Evolutionary conservation across 2,113 vertebrate species (phyloP).

Genomic region (Cryptotis parvus): DNA sequence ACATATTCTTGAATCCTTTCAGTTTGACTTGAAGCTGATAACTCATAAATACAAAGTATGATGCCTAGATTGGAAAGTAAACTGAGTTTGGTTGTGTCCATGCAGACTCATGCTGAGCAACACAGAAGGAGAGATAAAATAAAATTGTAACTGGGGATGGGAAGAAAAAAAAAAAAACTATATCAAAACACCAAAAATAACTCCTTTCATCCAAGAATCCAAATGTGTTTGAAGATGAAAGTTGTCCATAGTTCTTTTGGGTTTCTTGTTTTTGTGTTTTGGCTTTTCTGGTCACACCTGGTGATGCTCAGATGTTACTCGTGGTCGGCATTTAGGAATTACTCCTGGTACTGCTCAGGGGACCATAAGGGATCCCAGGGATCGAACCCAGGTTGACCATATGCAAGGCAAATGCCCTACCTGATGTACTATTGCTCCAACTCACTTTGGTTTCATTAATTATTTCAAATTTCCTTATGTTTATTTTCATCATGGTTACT

Average conservation of each 20-base stretch:
- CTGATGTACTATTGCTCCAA: too few species aligned
- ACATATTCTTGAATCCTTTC: constrained; percentile 3
- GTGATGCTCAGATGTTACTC: too few species aligned
- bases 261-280: too few species aligned
- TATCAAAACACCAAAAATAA: not conserved
- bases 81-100: not conserved
- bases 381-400: too few species aligned
- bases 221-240: not conserved
- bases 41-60: not conserved
- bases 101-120: not conserved
- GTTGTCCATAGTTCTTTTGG: not conserved
- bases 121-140: not conserved
- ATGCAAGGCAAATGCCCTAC: too few species aligned
- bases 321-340: too few species aligned
- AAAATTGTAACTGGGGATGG: not conserved
- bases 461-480: not conserved
- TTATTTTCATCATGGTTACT: not conserved
- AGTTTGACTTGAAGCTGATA: not conserved
- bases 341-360: too few species aligned
- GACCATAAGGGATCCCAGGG: too few species aligned
- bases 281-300: too few species aligned
- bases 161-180: too few species aligned
- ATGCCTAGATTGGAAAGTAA: not conserved
- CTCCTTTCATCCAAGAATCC: not conserved
- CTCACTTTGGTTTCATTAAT: too few species aligned